These are phyloP conservation scores for Lepidocyrtinus sp. DNA, from an alignment of 2,888 invertebrate species.

Conservation along the genomic window DNA sequence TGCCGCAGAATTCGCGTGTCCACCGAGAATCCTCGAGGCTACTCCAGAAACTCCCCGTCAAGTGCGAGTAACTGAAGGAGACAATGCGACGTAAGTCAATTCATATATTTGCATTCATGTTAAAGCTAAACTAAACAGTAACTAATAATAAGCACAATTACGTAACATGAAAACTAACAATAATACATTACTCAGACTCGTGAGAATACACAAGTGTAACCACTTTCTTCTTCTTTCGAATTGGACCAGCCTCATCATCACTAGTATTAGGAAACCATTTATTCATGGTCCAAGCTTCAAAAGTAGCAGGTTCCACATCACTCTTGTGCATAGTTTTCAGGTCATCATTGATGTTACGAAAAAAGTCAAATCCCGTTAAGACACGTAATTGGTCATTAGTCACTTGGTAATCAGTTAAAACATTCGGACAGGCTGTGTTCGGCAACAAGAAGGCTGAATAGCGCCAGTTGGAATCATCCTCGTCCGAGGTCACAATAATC, in stretches of 20 bases:
- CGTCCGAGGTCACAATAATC: slow-evolving; percentile 28
- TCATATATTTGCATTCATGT: no score
- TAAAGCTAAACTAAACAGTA: no score
- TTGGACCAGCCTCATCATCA: neutral
- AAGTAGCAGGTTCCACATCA: slow-evolving; percentile 23
- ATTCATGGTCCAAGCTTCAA: slow-evolving; percentile 29
- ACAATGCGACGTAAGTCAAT: slow-evolving; percentile 90
- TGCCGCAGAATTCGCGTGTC: slow-evolving; percentile 89
- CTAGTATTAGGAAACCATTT: slow-evolving; percentile 28
- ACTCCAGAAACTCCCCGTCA: slow-evolving; percentile 78
- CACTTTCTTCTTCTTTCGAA: slow-evolving; percentile 10
- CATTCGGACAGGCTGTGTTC: slow-evolving; percentile 1
- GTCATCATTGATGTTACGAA: slow-evolving; percentile 27
- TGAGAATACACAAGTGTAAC: no score
- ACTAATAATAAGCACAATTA: no score
- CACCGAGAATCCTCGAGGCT: slow-evolving; percentile 77
- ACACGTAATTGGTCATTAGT: slow-evolving; percentile 30
- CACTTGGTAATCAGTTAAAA: slow-evolving; percentile 34
- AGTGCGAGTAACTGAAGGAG: slow-evolving; percentile 84
- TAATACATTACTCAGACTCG: no score
- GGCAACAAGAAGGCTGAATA: slow-evolving; percentile 30
- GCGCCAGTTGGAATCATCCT: slow-evolving; percentile 26
- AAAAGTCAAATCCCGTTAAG: slow-evolving; percentile 15
- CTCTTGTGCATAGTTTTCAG: slow-evolving; percentile 20
- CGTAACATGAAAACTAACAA: no score